Evolutionary conservation across 1,140 invertebrate genomes (phyloP).

Genomic region (Mya arenaria): DNA sequence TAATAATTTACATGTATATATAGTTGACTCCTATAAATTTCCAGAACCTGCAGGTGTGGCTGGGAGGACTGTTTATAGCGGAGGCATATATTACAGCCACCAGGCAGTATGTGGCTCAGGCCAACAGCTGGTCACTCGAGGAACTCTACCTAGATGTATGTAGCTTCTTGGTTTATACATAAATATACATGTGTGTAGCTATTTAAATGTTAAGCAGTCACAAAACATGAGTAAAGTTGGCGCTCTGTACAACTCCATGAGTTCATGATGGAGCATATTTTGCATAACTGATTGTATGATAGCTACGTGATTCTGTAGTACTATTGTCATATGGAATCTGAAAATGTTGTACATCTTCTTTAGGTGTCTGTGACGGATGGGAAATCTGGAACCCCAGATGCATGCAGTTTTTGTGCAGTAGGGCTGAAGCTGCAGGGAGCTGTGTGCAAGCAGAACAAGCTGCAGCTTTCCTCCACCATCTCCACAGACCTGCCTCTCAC

Average conservation of each 20-base stretch:
- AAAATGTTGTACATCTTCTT: background rate
- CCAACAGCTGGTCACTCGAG: constrained; percentile 92
- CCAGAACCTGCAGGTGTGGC: constrained; percentile 95
- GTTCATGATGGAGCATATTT: too few relatives aligned
- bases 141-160: constrained; percentile 93
- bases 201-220: too few relatives aligned
- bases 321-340: too few relatives aligned
- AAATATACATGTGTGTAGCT: too few relatives aligned
- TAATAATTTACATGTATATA: too few relatives aligned
- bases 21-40: too few relatives aligned
- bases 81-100: constrained; percentile 99
- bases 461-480: constrained; percentile 95
- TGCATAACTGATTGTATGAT: too few relatives aligned
- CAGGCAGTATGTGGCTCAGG: constrained; percentile 97
- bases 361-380: constrained; percentile 73
- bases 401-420: constrained; percentile 74
- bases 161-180: constrained; percentile 32
- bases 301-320: too few relatives aligned
- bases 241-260: too few relatives aligned
- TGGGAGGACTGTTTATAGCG: constrained; percentile 97
- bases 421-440: constrained; percentile 97
- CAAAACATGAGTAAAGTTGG: too few relatives aligned
- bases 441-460: constrained; percentile 93
- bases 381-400: constrained; percentile 69
- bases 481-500: constrained; percentile 96